A percentile compares a stretch with the other conserved stretches of the same genome.
Conservation (phyloP, 2,888 invertebrate genomes). For the Drosophila yooni region DNA sequence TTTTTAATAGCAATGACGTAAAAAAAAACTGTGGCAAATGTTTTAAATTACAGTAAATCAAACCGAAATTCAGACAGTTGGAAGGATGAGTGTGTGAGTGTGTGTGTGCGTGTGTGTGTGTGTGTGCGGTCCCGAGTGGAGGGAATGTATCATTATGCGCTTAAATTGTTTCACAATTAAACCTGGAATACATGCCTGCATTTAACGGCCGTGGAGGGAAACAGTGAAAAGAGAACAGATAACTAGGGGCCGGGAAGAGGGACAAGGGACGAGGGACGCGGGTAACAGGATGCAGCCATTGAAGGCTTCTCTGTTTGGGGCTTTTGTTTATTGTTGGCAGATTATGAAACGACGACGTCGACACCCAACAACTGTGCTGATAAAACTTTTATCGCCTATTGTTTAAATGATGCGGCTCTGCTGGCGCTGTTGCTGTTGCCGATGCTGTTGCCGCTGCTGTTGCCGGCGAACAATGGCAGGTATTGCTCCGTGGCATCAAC, state of each 20-base stretch:
- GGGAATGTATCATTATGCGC: conserved; percentile 58
- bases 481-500: conserved; percentile 18
- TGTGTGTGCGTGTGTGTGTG: not conserved
- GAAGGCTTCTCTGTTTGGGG: conserved; percentile 28
- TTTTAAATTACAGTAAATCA: conserved; percentile 69
- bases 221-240: not conserved
- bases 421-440: conserved; percentile 11
- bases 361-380: conserved; percentile 44
- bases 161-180: conserved; percentile 74
- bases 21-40: conserved; percentile 53
- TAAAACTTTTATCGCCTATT: conserved; percentile 66
- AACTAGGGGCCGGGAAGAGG: not conserved
- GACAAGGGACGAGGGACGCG: too few relatives aligned
- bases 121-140: conserved; percentile 15
- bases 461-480: conserved; percentile 38
- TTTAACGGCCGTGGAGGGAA: not conserved
- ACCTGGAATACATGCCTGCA: conserved; percentile 27
- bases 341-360: conserved; percentile 60
- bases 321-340: conserved; percentile 72
- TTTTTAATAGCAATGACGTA: conserved; percentile 53
- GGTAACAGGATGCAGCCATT: conserved; percentile 37
- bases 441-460: not conserved
- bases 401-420: conserved; percentile 44
- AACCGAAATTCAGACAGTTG: conserved; percentile 39
- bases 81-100: not conserved